A percentile compares a stretch with the other conserved stretches of the same genome.
phyloP scores from a whole-genome alignment of 2,113 vertebrate species.

The Microtus ochrogaster region DNA sequence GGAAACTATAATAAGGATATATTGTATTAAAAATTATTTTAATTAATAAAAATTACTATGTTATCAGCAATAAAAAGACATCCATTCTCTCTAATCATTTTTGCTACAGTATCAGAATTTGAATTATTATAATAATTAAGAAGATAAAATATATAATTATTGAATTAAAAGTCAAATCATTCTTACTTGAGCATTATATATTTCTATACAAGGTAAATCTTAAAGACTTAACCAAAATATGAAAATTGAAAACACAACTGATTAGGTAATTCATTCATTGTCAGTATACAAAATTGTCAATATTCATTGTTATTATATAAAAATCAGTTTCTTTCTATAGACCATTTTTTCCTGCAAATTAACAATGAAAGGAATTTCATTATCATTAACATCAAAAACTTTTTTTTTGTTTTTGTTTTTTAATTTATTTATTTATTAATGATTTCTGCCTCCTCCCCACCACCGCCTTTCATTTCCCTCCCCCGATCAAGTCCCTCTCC shows the following conservation, averaged over 20 bases:
- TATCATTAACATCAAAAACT: not conserved
- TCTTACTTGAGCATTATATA: not conserved
- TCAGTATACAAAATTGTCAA: too few relatives aligned
- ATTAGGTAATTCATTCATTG: not conserved
- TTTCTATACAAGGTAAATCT: not conserved
- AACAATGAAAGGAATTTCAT: fast-evolving
- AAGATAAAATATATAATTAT: not conserved
- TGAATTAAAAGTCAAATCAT: not conserved
- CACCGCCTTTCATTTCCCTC: too few relatives aligned
- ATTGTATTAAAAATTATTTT: not conserved
- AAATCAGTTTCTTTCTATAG: not conserved
- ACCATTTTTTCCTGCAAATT: not conserved
- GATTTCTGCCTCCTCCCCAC: too few relatives aligned
- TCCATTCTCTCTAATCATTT: not conserved
- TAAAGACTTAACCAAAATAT: not conserved
- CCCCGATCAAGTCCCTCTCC: too few relatives aligned
- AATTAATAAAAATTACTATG: not conserved
- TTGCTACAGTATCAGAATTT: not conserved
- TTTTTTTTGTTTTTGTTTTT: too few relatives aligned
- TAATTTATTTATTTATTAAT: too few relatives aligned
- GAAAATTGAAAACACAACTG: not conserved
- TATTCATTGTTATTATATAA: not conserved
- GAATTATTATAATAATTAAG: not conserved
- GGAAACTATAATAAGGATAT: not conserved
- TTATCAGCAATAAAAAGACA: not conserved